Evolutionary conservation across 2,888 invertebrate species (phyloP).

Genomic region (Gerris lacustris): DNA sequence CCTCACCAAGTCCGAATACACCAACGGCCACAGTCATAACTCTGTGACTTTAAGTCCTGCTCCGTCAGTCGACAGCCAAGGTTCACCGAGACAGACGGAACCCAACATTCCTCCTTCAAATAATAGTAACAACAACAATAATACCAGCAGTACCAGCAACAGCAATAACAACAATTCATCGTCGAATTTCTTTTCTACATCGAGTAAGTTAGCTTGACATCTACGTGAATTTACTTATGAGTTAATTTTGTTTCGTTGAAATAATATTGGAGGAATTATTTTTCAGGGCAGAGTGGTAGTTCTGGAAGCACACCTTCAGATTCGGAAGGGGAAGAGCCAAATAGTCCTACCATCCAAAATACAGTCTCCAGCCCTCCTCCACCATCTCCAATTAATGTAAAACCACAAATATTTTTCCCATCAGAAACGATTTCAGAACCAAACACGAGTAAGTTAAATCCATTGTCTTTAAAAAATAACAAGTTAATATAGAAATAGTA

Average conservation of each 20-base stretch:
- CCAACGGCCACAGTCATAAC: constrained; percentile 43
- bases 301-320: constrained; percentile 66
- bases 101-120: constrained; percentile 14
- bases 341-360: constrained; percentile 37
- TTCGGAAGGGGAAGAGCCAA: constrained; percentile 58
- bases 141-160: background rate
- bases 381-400: constrained; percentile 30
- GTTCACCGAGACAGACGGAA: constrained; percentile 62
- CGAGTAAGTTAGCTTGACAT: background rate
- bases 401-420: constrained; percentile 31
- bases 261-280: no score
- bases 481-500: background rate
- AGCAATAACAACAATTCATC: background rate
- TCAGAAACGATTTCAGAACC: constrained; percentile 75
- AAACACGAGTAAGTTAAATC: constrained; percentile 62
- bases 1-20: constrained; percentile 43
- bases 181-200: constrained; percentile 6
- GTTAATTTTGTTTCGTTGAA: no score
- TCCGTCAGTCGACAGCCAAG: constrained; percentile 76
- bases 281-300: constrained; percentile 40
- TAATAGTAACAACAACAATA: background rate
- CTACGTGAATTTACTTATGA: no score
- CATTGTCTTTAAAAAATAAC: constrained; percentile 11
- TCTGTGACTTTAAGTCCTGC: constrained; percentile 84
- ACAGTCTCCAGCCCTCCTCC: constrained; percentile 42